phyloP scores from a whole-genome alignment of 2,113 vertebrate genomes.

The Lates calcarifer region DNA sequence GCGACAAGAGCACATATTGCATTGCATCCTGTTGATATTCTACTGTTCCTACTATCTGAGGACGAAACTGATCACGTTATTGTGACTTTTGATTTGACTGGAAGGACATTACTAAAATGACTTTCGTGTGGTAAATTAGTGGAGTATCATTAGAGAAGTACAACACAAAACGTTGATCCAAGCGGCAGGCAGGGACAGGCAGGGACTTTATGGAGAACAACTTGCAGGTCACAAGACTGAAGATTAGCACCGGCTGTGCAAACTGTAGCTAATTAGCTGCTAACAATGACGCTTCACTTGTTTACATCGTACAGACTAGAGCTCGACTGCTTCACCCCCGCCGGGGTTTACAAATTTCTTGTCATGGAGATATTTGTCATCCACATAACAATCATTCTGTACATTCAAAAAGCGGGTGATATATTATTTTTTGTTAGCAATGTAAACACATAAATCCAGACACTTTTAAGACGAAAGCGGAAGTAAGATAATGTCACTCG shows the following conservation, averaged over 20 bases:
- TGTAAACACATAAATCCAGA: neutral
- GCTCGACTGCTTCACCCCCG: rapidly evolving
- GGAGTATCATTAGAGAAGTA: too few relatives aligned
- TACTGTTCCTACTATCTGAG: neutral
- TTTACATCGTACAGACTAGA: neutral
- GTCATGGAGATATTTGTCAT: rapidly evolving
- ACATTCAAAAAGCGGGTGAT: too few relatives aligned
- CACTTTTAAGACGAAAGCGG: conserved; percentile 47
- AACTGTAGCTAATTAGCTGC: neutral
- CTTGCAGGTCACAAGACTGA: conserved; percentile 49
- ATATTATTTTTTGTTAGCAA: neutral
- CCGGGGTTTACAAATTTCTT: too few relatives aligned
- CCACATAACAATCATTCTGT: neutral
- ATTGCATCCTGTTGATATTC: neutral
- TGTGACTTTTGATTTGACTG: too few relatives aligned
- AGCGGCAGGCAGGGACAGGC: neutral
- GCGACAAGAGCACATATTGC: too few relatives aligned
- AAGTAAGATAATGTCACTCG: conserved; percentile 32
- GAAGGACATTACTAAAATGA: too few relatives aligned
- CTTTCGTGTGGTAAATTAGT: too few relatives aligned
- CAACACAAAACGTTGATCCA: neutral
- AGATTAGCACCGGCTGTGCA: neutral
- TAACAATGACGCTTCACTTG: conserved; percentile 27
- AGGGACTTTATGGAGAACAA: neutral
- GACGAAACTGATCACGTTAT: too few relatives aligned